A percentile compares a stretch with the other conserved stretches of the same genome.
Conservation (phyloP, 2,113 vertebrate species). For the Labeo rohita region DNA sequence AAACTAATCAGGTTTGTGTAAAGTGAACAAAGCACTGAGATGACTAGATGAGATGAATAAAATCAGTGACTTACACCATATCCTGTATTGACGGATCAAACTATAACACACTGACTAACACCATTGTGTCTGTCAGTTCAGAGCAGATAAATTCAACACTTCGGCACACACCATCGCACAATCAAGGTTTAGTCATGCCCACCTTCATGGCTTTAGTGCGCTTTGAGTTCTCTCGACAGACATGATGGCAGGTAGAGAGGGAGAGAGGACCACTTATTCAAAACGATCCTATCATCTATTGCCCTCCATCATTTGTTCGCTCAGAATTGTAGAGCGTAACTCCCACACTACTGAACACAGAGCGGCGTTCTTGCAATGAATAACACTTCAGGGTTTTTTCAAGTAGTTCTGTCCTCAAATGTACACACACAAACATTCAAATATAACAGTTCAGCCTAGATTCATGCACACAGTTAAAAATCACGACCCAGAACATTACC, state of each 20-base stretch:
- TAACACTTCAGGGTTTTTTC: conserved; percentile 24
- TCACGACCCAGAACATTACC: not conserved
- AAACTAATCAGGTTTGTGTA: not conserved
- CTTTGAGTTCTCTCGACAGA: conserved; percentile 17
- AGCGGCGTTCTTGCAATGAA: not conserved
- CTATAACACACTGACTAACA: not conserved
- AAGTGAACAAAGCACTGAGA: not conserved
- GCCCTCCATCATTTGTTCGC: conserved; percentile 26
- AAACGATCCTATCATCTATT: conserved; percentile 17
- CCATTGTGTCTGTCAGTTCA: not conserved
- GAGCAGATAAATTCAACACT: not conserved
- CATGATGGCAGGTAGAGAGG: conserved; percentile 23
- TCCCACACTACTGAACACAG: conserved; percentile 19
- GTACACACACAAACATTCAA: conserved; percentile 29
- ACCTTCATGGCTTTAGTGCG: not conserved
- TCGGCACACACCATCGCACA: not conserved
- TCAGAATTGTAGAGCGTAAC: not conserved
- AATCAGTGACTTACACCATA: not conserved
- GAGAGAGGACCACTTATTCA: conserved; percentile 15
- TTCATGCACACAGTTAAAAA: not conserved
- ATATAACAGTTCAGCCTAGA: conserved; percentile 1
- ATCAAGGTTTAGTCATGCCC: not conserved
- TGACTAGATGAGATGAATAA: not conserved
- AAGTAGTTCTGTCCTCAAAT: not conserved
- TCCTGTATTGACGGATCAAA: not conserved